Evolutionary conservation across 92 coral and sea anemone genomes (phyloP).

Genomic region (Porites divaricata): DNA sequence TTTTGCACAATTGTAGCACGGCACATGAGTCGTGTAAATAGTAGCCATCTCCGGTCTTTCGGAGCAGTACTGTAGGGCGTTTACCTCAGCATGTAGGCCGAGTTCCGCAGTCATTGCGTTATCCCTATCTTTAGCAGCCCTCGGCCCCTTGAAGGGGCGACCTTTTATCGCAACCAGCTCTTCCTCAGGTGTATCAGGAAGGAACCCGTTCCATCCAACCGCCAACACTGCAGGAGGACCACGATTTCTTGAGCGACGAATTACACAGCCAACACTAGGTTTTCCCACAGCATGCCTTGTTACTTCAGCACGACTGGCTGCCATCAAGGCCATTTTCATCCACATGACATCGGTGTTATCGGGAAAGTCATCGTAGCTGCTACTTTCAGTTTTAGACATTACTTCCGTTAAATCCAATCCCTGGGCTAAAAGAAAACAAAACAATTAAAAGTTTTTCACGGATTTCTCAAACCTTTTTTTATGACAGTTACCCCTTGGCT

Average conservation of each 20-base stretch:
- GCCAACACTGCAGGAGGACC: not conserved
- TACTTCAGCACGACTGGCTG: not conserved
- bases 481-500: too few species aligned
- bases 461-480: too few species aligned
- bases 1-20: not conserved
- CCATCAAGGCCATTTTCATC: conserved; percentile 5
- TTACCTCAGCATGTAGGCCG: conserved; percentile 3
- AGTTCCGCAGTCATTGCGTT: not conserved
- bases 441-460: too few species aligned
- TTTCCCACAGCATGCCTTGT: not conserved
- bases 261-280: conserved; percentile 5
- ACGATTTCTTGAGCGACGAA: not conserved
- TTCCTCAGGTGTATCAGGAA: not conserved
- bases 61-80: not conserved
- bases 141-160: too few species aligned
- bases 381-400: too few species aligned
- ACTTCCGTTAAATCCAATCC: too few species aligned
- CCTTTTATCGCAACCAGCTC: too few species aligned
- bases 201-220: not conserved
- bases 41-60: not conserved
- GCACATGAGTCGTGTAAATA: not conserved
- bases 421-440: too few species aligned
- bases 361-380: too few species aligned
- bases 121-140: too few species aligned
- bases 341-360: not conserved